A percentile compares a stretch with the other conserved stretches of the same genome.
Evolutionary conservation across 2,888 invertebrate species (phyloP).

Genomic region (Drosophila subsilvestris): DNA sequence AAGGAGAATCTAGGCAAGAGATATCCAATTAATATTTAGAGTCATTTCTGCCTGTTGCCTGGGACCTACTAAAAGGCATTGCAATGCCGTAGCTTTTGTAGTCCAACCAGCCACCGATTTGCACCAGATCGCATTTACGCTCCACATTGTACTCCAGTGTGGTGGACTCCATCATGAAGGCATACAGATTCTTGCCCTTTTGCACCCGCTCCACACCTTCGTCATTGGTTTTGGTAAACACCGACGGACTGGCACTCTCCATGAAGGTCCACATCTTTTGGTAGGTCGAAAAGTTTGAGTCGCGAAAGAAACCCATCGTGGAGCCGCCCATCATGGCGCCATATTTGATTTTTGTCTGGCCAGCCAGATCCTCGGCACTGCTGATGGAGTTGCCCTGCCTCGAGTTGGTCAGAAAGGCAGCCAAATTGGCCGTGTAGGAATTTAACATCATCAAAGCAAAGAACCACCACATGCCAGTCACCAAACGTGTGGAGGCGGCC

Average conservation of each 20-base stretch:
- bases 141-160: constrained; percentile 96
- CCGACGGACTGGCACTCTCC: constrained; percentile 92
- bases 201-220: constrained; percentile 94
- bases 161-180: constrained; percentile 98
- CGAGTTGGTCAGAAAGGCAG: constrained; percentile 96
- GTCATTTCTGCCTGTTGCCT: accelerated
- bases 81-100: constrained; percentile 97
- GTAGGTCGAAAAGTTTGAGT: constrained; percentile 95
- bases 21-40: not conserved
- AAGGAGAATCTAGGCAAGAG: constrained; percentile 87
- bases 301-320: constrained; percentile 95
- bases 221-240: constrained; percentile 92
- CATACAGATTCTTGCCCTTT: constrained; percentile 92
- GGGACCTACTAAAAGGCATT: constrained; percentile 92
- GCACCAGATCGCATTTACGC: constrained; percentile 92
- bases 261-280: constrained; percentile 97
- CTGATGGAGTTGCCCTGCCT: constrained; percentile 89
- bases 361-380: constrained; percentile 95
- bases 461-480: constrained; percentile 97
- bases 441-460: constrained; percentile 96
- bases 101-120: constrained; percentile 93
- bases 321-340: constrained; percentile 96
- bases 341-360: constrained; percentile 98
- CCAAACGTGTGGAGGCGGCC: constrained; percentile 94
- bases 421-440: constrained; percentile 97